Evolutionary conservation across 2,888 invertebrate species (phyloP), one percentile per base, ranked within the genome.

Genomic region (Keiferia lycopersicella): DNA sequence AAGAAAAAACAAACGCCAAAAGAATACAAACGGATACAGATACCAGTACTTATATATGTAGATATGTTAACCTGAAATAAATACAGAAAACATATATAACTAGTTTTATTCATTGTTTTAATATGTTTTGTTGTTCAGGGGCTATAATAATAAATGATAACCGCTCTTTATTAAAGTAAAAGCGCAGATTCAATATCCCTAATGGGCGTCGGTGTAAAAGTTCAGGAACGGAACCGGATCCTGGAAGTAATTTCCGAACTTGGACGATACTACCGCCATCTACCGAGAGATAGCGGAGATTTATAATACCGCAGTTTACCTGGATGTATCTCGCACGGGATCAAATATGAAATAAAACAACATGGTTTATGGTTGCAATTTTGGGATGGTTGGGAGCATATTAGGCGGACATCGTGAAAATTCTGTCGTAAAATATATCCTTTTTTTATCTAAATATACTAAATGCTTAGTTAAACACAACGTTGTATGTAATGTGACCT

Each of bases 171-270:
- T 34, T 56, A 56, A 34, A 56, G 56, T 56, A 34, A 12, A 56
- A 56, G 56, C 26, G 56, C 30, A n/a, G 30, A 34, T 56, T 56
- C 56, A 56, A 34, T 56, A 56, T 56, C 56, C 30, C 26, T 56
- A 56, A 56, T 34, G 26, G 56, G 34, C 12, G 34, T 0, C 8
- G 30, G 26, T 22, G 51, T 34, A 56, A 56, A 56, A 56, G 56
- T 56, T 56, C 30, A 26, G 16, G 1, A 34, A 30, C 56, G 34
- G 34, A 30, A 26, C 56, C 30, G 26, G 34, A 34, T 7, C 18
- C 56, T 34, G 56, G 16, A 30, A 26, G 56, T n/a, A 56, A 56
- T 56, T 34, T 56, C 26, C 34, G 30, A 56, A 56, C 34, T 56
- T 56, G 4, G 51, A 34, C 30, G 56, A 56, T 56, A 34, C 10